Evolutionary conservation across 35 echinoderm and acorn worm genomes (phyloP).

Genomic region (Strongylocentrotus purpuratus): DNA sequence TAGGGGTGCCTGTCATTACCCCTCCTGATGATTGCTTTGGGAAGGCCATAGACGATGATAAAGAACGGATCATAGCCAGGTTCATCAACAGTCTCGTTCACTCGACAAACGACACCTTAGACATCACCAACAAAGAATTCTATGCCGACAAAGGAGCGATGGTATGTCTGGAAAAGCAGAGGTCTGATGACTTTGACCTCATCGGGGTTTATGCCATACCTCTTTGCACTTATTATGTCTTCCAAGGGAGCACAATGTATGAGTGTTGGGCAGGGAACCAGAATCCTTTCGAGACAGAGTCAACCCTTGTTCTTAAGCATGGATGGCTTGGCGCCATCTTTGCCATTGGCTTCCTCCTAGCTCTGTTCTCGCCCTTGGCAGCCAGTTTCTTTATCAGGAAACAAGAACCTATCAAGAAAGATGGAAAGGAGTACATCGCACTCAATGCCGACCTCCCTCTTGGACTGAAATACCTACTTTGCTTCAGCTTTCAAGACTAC

Average conservation of each 20-base stretch:
- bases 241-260: conserved; percentile 75
- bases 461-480: conserved; percentile 78
- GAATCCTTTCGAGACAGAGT: not conserved
- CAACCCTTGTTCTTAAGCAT: conserved; percentile 45
- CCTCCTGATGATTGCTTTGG: conserved; percentile 37
- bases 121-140: conserved; percentile 14
- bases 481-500: conserved; percentile 56
- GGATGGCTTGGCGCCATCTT: conserved; percentile 55
- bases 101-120: not conserved
- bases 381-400: conserved; percentile 78
- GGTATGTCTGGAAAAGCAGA: conserved; percentile 79
- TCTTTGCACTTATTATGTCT: conserved; percentile 61
- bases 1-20: conserved; percentile 26
- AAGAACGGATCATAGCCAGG: conserved; percentile 45
- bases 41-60: conserved; percentile 43
- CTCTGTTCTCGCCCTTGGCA: conserved; percentile 76
- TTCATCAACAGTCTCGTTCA: conserved; percentile 26
- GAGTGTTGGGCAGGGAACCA: conserved; percentile 66
- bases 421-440: conserved; percentile 19
- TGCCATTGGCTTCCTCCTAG: conserved; percentile 63
- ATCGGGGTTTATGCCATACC: conserved; percentile 63
- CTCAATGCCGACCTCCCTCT: conserved; percentile 72
- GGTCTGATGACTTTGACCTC: conserved; percentile 60
- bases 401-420: conserved; percentile 21
- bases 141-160: conserved; percentile 39